phyloP scores from a whole-genome alignment of 2,888 invertebrate species.

The Diploptera punctata region DNA sequence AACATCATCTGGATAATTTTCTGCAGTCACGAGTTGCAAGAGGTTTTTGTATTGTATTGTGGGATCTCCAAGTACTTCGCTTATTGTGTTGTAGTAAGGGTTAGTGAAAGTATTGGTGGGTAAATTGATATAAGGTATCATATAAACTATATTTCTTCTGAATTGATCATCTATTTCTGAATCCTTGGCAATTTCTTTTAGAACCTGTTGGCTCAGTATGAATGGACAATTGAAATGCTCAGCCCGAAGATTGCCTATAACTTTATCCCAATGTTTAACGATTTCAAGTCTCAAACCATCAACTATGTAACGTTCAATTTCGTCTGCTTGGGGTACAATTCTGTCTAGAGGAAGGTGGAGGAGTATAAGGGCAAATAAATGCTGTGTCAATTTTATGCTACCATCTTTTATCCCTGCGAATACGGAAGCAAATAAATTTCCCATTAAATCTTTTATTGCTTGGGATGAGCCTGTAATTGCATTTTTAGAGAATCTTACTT shows the following conservation, averaged over 20 bases:
- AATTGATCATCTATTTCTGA: constrained; percentile 35
- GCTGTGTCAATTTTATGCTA: constrained; percentile 42
- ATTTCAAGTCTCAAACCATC: constrained; percentile 42
- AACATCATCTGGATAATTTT: constrained; percentile 25
- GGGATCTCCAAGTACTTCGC: constrained; percentile 38
- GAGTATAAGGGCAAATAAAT: constrained; percentile 43
- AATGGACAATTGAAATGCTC: constrained; percentile 37
- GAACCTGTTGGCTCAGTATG: constrained; percentile 36
- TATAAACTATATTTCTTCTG: constrained; percentile 27
- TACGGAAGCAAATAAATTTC: constrained; percentile 42
- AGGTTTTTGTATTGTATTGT: constrained; percentile 41
- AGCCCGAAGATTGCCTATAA: neutral
- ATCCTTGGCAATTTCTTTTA: constrained; percentile 33
- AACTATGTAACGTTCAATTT: constrained; percentile 42
- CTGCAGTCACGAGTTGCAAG: constrained; percentile 29
- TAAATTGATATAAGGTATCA: constrained; percentile 17
- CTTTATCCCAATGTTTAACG: constrained; percentile 41
- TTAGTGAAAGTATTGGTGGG: neutral
- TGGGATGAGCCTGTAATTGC: neutral
- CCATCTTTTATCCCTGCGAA: constrained; percentile 39
- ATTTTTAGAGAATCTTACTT: neutral
- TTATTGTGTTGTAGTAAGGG: constrained; percentile 32
- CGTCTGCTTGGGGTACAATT: constrained; percentile 39
- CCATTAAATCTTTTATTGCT: constrained; percentile 24
- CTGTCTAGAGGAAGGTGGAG: constrained; percentile 41